These are phyloP conservation scores for Drosophila fulvimacula DNA, from an alignment of 2,888 invertebrate species.

Conservation along the genomic window DNA sequence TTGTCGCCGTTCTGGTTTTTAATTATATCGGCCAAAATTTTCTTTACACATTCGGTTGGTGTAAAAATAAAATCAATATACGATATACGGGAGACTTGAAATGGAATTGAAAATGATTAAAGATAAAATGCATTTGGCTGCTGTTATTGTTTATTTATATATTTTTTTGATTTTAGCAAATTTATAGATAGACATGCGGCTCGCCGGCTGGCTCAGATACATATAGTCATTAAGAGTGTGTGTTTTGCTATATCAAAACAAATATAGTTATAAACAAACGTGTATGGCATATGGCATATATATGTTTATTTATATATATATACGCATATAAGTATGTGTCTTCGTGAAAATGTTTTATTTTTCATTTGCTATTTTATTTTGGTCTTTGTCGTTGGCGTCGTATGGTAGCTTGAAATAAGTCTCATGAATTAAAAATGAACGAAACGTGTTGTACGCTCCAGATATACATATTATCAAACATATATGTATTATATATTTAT, in stretches of 20 bases:
- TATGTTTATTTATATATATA: background rate
- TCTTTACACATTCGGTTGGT: constrained; percentile 22
- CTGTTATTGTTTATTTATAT: constrained; percentile 1
- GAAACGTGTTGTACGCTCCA: constrained; percentile 55
- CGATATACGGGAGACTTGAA: constrained; percentile 6
- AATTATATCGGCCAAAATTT: constrained; percentile 22
- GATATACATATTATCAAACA: constrained; percentile 1
- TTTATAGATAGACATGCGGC: constrained; percentile 36
- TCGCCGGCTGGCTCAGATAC: constrained; percentile 19
- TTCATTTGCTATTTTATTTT: constrained; percentile 38
- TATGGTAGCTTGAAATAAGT: constrained; percentile 57
- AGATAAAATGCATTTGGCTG: constrained; percentile 48
- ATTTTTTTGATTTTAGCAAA: constrained; percentile 17
- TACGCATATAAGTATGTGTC: background rate
- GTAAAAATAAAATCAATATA: constrained; percentile 44
- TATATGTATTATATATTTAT: constrained; percentile 19
- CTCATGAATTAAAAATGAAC: constrained; percentile 78
- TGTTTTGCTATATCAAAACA: constrained; percentile 13
- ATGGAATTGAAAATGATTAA: constrained; percentile 28
- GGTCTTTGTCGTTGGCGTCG: constrained; percentile 8
- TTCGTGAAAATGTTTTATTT: constrained; percentile 35
- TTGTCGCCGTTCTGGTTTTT: background rate
- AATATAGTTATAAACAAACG: constrained; percentile 26
- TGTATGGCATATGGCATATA: constrained; percentile 14
- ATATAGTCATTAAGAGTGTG: constrained; percentile 57